These are phyloP conservation scores for Bradynema listronoti DNA, from an alignment of 1,140 invertebrate genomes.

Conservation along the genomic window DNA sequence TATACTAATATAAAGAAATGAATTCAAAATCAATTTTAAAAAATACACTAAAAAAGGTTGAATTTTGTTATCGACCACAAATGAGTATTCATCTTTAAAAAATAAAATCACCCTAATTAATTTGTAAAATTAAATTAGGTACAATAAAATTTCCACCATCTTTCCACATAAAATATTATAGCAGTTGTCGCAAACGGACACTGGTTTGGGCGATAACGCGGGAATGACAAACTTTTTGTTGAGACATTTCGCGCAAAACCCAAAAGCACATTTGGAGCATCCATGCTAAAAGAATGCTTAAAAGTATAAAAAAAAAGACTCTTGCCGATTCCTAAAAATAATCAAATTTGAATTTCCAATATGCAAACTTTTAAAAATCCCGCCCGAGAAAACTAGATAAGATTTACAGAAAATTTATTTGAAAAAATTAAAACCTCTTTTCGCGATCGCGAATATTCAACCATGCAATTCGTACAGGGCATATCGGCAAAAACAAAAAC, in stretches of 20 bases:
- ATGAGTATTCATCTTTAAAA: no score
- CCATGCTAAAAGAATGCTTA: constrained; percentile 24
- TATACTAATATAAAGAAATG: background rate
- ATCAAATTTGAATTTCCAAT: no score
- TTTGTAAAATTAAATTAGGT: background rate
- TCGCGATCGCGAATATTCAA: constrained; percentile 4
- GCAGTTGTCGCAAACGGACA: constrained; percentile 18
- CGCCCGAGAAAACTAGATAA: constrained; percentile 8
- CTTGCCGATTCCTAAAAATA: no score
- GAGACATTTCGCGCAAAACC: constrained; percentile 20
- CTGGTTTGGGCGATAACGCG: constrained; percentile 7
- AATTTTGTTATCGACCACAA: no score
- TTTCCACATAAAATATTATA: constrained; percentile 4
- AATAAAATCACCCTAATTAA: no score
- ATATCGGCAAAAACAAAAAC: no score
- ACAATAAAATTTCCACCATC: background rate
- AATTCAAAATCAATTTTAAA: no score
- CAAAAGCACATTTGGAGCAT: constrained; percentile 17
- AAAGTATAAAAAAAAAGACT: no score
- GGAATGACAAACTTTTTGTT: constrained; percentile 1
- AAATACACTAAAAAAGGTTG: background rate
- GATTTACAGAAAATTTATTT: background rate
- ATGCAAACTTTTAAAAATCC: no score
- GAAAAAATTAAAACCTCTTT: constrained; percentile 9
- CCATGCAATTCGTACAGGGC: constrained; percentile 30